phyloP scores from a whole-genome alignment of 2,888 invertebrate species.

The Philereme vetulata region DNA sequence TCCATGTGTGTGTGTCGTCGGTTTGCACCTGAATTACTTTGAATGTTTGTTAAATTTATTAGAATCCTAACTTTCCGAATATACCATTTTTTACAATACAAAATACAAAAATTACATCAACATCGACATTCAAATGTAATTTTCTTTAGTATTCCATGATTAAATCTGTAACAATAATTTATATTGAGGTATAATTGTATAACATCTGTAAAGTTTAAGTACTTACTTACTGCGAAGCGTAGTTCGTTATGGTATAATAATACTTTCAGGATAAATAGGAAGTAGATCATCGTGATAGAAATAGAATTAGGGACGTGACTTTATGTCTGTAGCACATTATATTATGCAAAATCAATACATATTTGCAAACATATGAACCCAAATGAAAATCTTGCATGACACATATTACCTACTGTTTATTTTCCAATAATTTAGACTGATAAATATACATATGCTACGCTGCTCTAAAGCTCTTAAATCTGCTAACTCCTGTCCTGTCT shows the following conservation, averaged over 20 bases:
- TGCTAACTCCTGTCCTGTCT: too few species aligned
- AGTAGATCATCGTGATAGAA: neutral
- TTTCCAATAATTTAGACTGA: too few species aligned
- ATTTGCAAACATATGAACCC: too few species aligned
- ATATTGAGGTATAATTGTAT: neutral
- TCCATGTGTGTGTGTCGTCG: constrained; percentile 44
- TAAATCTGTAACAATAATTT: constrained; percentile 5
- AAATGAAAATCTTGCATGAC: too few species aligned
- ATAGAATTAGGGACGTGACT: neutral
- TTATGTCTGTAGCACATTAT: too few species aligned
- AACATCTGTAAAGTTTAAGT: neutral
- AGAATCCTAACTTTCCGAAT: neutral
- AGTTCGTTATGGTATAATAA: too few species aligned
- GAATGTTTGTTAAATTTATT: constrained; percentile 50
- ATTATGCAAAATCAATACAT: neutral
- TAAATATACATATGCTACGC: too few species aligned
- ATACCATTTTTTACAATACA: neutral
- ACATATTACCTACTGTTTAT: too few species aligned
- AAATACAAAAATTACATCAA: too few species aligned
- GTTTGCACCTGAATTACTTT: constrained; percentile 56
- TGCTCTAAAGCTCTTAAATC: too few species aligned
- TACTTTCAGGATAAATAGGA: neutral
- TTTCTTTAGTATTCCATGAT: neutral
- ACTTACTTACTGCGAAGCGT: too few species aligned
- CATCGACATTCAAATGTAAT: neutral